Evolutionary conservation across 2,113 vertebrate genomes (phyloP).

Genomic region (Psettodes erumei): DNA sequence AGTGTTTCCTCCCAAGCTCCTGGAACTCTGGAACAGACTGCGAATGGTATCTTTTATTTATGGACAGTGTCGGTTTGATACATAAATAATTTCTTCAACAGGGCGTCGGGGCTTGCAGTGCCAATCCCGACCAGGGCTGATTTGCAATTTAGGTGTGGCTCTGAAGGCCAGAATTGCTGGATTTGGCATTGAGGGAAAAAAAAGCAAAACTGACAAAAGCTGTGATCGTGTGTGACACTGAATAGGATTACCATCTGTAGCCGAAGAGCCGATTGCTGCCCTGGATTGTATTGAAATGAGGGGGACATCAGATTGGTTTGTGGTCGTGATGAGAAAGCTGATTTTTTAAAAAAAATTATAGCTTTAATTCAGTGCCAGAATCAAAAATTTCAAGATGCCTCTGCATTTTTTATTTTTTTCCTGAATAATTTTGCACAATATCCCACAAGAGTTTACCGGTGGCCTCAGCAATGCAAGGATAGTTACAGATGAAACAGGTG

Average conservation of each 20-base stretch:
- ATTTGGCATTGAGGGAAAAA: constrained; percentile 68
- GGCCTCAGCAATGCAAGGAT: not conserved
- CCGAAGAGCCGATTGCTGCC: constrained; percentile 49
- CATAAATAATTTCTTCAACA: constrained; percentile 77
- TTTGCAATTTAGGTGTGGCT: constrained; percentile 75
- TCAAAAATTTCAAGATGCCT: constrained; percentile 10
- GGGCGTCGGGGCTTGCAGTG: constrained; percentile 49
- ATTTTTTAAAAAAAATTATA: constrained; percentile 37
- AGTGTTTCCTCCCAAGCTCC: constrained; percentile 59
- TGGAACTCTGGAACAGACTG: constrained; percentile 50
- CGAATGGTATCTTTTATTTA: constrained; percentile 77
- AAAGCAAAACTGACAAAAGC: constrained; percentile 55
- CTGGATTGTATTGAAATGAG: constrained; percentile 68
- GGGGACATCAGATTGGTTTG: constrained; percentile 63
- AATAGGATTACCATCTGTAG: constrained; percentile 64
- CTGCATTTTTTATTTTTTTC: constrained; percentile 3
- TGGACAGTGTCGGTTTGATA: constrained; percentile 67
- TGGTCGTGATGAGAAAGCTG: constrained; percentile 50
- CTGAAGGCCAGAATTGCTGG: constrained; percentile 57
- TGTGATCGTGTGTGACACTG: constrained; percentile 61
- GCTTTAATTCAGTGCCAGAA: constrained; percentile 10
- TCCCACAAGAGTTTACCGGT: not conserved
- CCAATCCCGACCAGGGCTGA: constrained; percentile 57
- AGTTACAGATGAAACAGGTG: not conserved
- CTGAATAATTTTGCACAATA: not conserved